A percentile compares a stretch with the other conserved stretches of the same genome.
phyloP scores from a whole-genome alignment of 2,888 invertebrate genomes.

The Xestia xanthographa region DNA sequence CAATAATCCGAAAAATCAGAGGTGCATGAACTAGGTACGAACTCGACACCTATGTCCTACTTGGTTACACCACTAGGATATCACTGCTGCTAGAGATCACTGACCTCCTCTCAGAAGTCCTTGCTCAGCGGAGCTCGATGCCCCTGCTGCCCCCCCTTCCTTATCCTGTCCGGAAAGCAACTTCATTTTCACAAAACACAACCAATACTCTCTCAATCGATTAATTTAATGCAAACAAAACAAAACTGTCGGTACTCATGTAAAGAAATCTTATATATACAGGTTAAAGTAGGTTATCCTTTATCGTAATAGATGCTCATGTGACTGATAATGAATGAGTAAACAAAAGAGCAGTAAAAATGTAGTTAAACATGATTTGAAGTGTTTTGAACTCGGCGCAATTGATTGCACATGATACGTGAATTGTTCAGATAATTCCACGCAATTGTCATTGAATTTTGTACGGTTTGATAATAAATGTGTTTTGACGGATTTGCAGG shows the following conservation, averaged over 20 bases:
- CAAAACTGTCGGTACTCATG: constrained; percentile 74
- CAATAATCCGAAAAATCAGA: background rate
- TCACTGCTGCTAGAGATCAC: constrained; percentile 38
- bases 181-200: constrained; percentile 76
- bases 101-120: constrained; percentile 79
- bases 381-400: constrained; percentile 58
- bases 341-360: constrained; percentile 65
- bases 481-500: constrained; percentile 34
- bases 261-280: constrained; percentile 85
- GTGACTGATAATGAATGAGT: constrained; percentile 82
- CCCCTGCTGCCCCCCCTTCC: constrained; percentile 78
- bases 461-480: constrained; percentile 15
- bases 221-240: constrained; percentile 66
- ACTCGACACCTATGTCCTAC: background rate
- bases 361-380: constrained; percentile 52
- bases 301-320: constrained; percentile 79
- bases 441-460: constrained; percentile 41
- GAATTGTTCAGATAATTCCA: constrained; percentile 31
- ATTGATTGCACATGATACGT: constrained; percentile 55
- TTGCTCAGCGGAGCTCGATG: constrained; percentile 75
- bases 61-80: background rate
- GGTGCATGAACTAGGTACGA: background rate
- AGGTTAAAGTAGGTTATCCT: constrained; percentile 87
- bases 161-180: constrained; percentile 84
- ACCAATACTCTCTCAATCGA: constrained; percentile 59